Percentiles rank a stretch among this genome's conserved stretches.
Conservation (phyloP, 2,888 invertebrate genomes). For the Eupithecia subumbrata region DNA sequence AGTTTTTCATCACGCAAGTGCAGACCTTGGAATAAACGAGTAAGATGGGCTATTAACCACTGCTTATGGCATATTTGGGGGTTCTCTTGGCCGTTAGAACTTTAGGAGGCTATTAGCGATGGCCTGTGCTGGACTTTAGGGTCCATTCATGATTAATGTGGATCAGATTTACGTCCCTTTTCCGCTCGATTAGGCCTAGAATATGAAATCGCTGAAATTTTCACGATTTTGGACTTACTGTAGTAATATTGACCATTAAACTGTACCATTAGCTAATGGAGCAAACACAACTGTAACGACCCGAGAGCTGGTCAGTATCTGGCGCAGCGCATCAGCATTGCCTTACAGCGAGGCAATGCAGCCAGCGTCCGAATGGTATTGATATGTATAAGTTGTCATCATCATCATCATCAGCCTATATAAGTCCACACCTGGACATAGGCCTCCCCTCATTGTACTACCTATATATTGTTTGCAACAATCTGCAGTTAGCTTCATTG, state of each 20-base stretch:
- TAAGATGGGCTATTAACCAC: constrained; percentile 37
- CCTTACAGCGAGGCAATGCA: too few relatives aligned
- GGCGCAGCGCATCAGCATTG: too few relatives aligned
- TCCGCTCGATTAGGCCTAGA: constrained; percentile 20
- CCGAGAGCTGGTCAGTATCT: too few relatives aligned
- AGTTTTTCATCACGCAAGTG: constrained; percentile 21
- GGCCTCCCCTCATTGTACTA: too few relatives aligned
- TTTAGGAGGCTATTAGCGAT: constrained; percentile 35
- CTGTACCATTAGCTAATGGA: background rate
- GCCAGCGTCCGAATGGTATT: too few relatives aligned
- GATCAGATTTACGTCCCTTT: constrained; percentile 17
- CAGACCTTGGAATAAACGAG: constrained; percentile 25
- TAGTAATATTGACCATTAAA: background rate
- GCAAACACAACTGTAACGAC: background rate
- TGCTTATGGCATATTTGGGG: constrained; percentile 31
- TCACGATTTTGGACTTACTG: background rate
- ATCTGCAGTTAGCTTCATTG: too few relatives aligned
- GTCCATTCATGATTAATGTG: constrained; percentile 39
- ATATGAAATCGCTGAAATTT: background rate
- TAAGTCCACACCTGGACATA: too few relatives aligned
- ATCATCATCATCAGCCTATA: too few relatives aligned
- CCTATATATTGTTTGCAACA: too few relatives aligned
- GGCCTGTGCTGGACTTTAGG: constrained; percentile 37
- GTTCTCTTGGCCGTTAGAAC: constrained; percentile 28
- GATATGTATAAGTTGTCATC: too few relatives aligned